A percentile compares a stretch with the other conserved stretches of the same genome.
Conservation (phyloP, 2,888 invertebrate genomes). For the Tolmerus cingulatus region DNA sequence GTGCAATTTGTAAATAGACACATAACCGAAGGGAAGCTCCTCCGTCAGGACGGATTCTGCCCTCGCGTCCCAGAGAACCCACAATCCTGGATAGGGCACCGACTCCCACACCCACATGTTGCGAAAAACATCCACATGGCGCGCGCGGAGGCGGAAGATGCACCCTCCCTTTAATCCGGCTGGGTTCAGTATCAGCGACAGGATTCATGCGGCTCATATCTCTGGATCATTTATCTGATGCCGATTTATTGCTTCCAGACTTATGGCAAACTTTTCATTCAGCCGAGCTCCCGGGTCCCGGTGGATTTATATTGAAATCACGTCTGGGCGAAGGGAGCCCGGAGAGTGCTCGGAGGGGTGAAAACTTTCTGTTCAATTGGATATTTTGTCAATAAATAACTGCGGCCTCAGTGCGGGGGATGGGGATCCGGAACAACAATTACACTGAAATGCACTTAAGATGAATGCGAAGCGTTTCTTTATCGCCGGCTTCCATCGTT, state of each 20-base stretch:
- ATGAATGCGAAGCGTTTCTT: not conserved
- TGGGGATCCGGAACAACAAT: conserved; percentile 8
- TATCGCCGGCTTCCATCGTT: not conserved
- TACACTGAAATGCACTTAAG: conserved; percentile 28
- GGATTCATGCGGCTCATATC: conserved; percentile 34
- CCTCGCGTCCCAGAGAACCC: not conserved
- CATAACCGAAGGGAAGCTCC: conserved; percentile 9
- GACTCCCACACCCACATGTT: conserved; percentile 7
- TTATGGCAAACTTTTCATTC: conserved; percentile 33
- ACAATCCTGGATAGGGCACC: not conserved
- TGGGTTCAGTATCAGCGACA: conserved; percentile 1
- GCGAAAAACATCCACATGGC: not conserved
- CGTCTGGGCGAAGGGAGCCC: not conserved
- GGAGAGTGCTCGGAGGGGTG: not conserved
- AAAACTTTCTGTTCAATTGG: conserved; percentile 29
- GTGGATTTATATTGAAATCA: conserved; percentile 5
- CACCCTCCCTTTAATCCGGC: not conserved
- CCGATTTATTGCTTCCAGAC: conserved; percentile 38
- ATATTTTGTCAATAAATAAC: conserved; percentile 23
- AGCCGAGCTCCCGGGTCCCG: not conserved
- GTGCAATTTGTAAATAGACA: conserved; percentile 37
- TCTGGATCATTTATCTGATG: conserved; percentile 42
- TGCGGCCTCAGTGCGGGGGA: not conserved
- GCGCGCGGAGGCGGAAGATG: not conserved
- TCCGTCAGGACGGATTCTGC: not conserved